A percentile compares a stretch with the other conserved stretches of the same genome.
These are phyloP conservation scores for Phyllotreta cruciferae DNA, from an alignment of 2,888 invertebrate genomes.

Conservation along the genomic window DNA sequence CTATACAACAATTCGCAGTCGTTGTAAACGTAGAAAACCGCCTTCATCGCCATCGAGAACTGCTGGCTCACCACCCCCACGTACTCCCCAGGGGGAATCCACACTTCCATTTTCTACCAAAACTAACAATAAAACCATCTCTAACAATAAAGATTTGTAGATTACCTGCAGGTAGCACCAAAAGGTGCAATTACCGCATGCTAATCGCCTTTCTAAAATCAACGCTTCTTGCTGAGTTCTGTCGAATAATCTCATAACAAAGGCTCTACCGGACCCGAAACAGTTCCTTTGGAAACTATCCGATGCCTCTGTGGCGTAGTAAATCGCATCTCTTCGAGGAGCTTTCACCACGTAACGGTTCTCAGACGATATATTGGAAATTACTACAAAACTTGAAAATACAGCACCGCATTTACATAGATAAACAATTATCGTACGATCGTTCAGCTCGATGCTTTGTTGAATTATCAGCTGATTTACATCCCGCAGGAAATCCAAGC, in stretches of 20 bases:
- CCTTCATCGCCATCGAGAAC: constrained; percentile 65
- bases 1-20: constrained; percentile 69
- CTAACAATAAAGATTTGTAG: not conserved
- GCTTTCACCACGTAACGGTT: constrained; percentile 77
- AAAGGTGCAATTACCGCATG: constrained; percentile 71
- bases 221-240: constrained; percentile 84
- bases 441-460: constrained; percentile 80
- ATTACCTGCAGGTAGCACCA: constrained; percentile 74
- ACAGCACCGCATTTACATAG: not conserved
- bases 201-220: constrained; percentile 73
- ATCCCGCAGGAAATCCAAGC: constrained; percentile 75
- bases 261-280: constrained; percentile 77
- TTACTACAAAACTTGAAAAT: constrained; percentile 57
- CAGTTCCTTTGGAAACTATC: constrained; percentile 68
- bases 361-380: constrained; percentile 70
- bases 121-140: constrained; percentile 37
- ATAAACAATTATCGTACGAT: constrained; percentile 64
- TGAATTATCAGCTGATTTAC: constrained; percentile 75
- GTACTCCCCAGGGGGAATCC: constrained; percentile 73
- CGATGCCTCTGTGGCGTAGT: constrained; percentile 75
- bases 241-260: constrained; percentile 82
- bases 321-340: constrained; percentile 77
- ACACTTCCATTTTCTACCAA: constrained; percentile 71
- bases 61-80: constrained; percentile 75
- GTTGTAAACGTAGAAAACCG: constrained; percentile 74